Conservation (phyloP, 2,888 invertebrate species). For the Drosophila longiperda region DNA sequence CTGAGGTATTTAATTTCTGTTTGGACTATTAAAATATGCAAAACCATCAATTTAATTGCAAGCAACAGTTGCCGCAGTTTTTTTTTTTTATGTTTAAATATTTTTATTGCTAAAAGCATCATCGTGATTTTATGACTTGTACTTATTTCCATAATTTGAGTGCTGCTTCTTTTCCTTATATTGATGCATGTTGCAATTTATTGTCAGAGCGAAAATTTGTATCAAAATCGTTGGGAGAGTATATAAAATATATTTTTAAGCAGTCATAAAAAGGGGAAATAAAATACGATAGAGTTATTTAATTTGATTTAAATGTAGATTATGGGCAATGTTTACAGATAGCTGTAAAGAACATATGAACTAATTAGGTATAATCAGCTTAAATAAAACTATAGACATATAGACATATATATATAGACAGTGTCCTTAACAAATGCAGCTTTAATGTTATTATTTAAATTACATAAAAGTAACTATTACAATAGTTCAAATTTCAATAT, state of each 20-base stretch:
- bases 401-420: background rate
- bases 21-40: constrained; percentile 24
- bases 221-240: background rate
- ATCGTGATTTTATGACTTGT: constrained; percentile 52
- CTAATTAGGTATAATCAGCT: background rate
- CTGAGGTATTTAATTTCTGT: constrained; percentile 23
- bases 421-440: background rate
- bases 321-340: background rate
- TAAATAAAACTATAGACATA: background rate
- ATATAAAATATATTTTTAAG: background rate
- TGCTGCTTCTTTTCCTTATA: background rate
- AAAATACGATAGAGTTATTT: background rate
- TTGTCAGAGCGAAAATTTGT: background rate
- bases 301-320: background rate
- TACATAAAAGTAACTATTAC: background rate
- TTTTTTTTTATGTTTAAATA: constrained; percentile 1
- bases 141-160: constrained; percentile 19
- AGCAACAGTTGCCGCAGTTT: constrained; percentile 50
- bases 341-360: background rate
- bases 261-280: background rate
- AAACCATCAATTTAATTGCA: constrained; percentile 44
- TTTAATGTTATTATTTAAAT: background rate
- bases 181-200: constrained; percentile 23
- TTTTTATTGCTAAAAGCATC: constrained; percentile 25
- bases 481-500: background rate